Evolutionary conservation across 2,888 invertebrate species (phyloP).

Genomic region (Calephelis perditalis): DNA sequence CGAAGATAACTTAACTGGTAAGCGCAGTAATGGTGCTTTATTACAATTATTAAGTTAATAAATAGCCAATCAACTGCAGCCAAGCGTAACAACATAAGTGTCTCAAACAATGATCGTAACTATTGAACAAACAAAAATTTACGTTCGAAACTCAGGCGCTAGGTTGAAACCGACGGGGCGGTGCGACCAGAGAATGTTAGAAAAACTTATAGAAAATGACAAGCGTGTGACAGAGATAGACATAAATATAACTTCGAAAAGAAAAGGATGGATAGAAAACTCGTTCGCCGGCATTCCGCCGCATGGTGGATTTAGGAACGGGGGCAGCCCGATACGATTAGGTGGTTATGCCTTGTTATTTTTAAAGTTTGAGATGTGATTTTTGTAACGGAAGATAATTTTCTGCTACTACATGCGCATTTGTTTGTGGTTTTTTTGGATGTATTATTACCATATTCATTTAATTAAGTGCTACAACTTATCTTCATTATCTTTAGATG

Average conservation of each 20-base stretch:
- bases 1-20: conserved; percentile 2
- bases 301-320: conserved; percentile 76
- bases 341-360: conserved; percentile 72
- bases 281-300: conserved; percentile 74
- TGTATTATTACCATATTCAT: conserved; percentile 5
- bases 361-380: conserved; percentile 46
- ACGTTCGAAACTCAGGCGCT: conserved; percentile 59
- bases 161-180: conserved; percentile 66
- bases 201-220: conserved; percentile 79
- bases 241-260: conserved; percentile 53
- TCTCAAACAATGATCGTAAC: conserved; percentile 70
- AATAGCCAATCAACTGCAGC: conserved; percentile 51
- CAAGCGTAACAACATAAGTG: conserved; percentile 66
- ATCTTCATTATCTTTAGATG: background rate
- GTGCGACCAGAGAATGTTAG: conserved; percentile 68
- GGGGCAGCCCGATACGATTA: conserved; percentile 76
- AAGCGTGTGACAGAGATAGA: conserved; percentile 68
- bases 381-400: conserved; percentile 32
- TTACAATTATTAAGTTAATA: conserved; percentile 51
- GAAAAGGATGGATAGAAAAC: conserved; percentile 71
- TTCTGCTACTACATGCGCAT: conserved; percentile 25
- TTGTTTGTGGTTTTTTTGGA: conserved; percentile 12
- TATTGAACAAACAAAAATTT: conserved; percentile 71
- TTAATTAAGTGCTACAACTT: conserved; percentile 8
- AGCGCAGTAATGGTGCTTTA: conserved; percentile 51